These are phyloP conservation scores for Idaea straminata DNA, from an alignment of 2,888 invertebrate genomes.

Conservation along the genomic window DNA sequence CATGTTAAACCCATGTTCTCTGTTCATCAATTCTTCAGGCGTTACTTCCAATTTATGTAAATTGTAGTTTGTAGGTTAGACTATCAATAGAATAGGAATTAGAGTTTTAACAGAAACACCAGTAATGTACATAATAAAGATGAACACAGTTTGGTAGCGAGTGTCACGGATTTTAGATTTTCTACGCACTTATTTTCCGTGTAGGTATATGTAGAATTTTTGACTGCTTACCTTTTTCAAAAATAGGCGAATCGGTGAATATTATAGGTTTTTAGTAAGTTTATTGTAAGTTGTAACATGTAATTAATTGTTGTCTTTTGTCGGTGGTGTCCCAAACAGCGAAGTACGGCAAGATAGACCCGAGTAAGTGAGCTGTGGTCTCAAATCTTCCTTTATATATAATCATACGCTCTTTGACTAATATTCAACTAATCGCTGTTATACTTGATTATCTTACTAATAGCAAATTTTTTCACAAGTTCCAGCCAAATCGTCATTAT, in stretches of 20 bases:
- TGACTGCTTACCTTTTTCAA: neutral
- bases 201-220: neutral
- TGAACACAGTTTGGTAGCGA: neutral
- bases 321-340: conserved; percentile 80
- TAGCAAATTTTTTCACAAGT: conserved; percentile 53
- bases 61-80: conserved; percentile 19
- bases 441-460: conserved; percentile 62
- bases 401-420: conserved; percentile 72
- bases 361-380: conserved; percentile 80
- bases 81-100: conserved; percentile 7
- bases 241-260: neutral
- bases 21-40: conserved; percentile 19
- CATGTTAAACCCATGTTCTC: conserved; percentile 20
- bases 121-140: conserved; percentile 17
- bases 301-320: conserved; percentile 72
- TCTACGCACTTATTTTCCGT: neutral
- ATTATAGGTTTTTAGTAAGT: conserved; percentile 2
- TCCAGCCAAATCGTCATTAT: conserved; percentile 58
- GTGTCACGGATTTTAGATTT: neutral
- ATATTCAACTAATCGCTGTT: conserved; percentile 71
- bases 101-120: conserved; percentile 13
- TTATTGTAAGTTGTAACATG: conserved; percentile 47
- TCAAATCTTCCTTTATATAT: conserved; percentile 62
- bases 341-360: conserved; percentile 74
- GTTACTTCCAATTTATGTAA: conserved; percentile 14